Evolutionary conservation across 2,888 invertebrate species (phyloP), one percentile per base, ranked within the genome.

Genomic region (Sepiola atlantica): DNA sequence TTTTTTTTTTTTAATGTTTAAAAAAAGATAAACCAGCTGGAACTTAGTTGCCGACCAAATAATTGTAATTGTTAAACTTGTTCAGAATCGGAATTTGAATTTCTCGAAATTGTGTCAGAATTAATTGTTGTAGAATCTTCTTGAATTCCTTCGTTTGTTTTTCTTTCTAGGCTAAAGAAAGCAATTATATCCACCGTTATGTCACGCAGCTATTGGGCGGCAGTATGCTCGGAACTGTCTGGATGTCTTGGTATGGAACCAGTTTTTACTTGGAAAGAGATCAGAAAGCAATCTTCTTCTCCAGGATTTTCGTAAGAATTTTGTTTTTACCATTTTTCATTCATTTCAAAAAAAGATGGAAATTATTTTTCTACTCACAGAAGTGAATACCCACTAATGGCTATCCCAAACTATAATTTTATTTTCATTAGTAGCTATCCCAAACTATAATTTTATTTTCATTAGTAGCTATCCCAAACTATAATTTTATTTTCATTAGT

Each of bases 221-320:
- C 1, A 14, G 77, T 32, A 77, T 77, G 77, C 77, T 77, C 16
- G 77, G 77, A 32, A 77, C n/a, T 2, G 77, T 77, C 2, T 77
- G 77, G 77, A n/a, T 77, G 77, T 77, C 77, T n/a, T 77, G 77
- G 77, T 77, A 77, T 77, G 77, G 77, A 77, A 77, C 77, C n/a
- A 77, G 77, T 32, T 77, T 77, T 77, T 77, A 77, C n/a, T 77
- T 77, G 32, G 77, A 77, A 77, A 77, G 77, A 77, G 77, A 77
- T 77, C n/a, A 77, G 77, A 77, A 77, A 77, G 77, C 77, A 18
- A 77, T 77, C n/a, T 77, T 77, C n/a, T 77, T 77, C 16, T 77
- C 77, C 77, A 77, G 77, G n/a, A 77, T 77, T 77, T 77, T 77
- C 16, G 77, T 77, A 32, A 77, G 77, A 32, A n/a, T 77, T n/a